A percentile compares a stretch with the other conserved stretches of the same genome.
Evolutionary conservation across 2,888 invertebrate genomes (phyloP).

Genomic region (Agrochola lychnidis): DNA sequence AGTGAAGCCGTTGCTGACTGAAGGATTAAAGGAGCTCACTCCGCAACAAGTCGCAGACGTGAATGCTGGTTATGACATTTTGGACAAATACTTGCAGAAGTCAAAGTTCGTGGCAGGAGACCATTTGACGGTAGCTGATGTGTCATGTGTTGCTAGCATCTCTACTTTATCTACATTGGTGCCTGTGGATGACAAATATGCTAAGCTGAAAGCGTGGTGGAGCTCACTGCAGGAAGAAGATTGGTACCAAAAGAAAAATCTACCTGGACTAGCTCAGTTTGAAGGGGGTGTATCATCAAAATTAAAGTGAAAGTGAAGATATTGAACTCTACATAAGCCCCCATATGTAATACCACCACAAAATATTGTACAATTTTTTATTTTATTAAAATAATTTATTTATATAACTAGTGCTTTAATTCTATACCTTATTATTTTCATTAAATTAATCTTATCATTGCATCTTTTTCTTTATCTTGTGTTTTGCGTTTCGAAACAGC

Average conservation of each 20-base stretch:
- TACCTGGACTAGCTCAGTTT: slow-evolving; percentile 9
- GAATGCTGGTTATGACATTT: slow-evolving; percentile 13
- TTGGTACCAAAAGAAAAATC: slow-evolving; percentile 29
- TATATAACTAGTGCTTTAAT: not conserved
- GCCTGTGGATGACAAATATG: slow-evolving; percentile 28
- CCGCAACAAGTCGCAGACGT: not conserved
- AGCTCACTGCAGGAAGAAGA: slow-evolving; percentile 15
- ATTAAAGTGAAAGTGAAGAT: slow-evolving; percentile 7
- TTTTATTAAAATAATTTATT: not conserved
- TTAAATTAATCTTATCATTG: not conserved
- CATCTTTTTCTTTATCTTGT: not conserved
- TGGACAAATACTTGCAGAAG: slow-evolving; percentile 39
- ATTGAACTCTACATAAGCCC: not conserved
- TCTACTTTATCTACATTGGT: slow-evolving; percentile 3
- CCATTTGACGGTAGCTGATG: slow-evolving; percentile 29
- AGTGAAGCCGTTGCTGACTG: not conserved
- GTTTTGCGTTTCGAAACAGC: not conserved
- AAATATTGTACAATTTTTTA: not conserved
- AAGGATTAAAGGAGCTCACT: slow-evolving; percentile 12
- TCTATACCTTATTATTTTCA: not conserved
- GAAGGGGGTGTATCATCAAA: not conserved
- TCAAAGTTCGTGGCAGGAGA: slow-evolving; percentile 28
- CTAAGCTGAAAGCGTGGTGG: slow-evolving; percentile 21
- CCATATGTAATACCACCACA: not conserved
- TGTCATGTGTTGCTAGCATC: slow-evolving; percentile 24